Base-by-base conservation (phyloP, 2,113 vertebrate species). In the Pituophis catenifer region DNA sequence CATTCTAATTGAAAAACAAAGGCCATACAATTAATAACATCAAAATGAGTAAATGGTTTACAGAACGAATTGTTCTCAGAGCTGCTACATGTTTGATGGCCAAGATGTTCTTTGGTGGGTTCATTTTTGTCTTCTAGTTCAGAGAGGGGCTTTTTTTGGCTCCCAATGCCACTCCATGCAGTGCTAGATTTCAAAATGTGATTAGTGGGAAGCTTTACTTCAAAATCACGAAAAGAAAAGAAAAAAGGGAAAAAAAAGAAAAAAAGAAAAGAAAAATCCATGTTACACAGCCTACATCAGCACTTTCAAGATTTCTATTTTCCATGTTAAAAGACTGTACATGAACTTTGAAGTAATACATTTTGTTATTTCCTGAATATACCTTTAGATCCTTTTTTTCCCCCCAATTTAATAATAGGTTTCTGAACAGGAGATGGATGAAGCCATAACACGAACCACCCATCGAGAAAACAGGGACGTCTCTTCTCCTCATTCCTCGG, bases 381-480 rank as follows among this genome's bases (percentile, higher is more conserved):
- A 26, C 24, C 21, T 94, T 88, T 92, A 95, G 93, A 90, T 95
- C 33, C 95, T 70, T 94, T 94, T 94, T 94, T 93, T 95, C 96
- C 90, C 91, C 6, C 90, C 90, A 58, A 17, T 90, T 90, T 91
- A 81, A 65, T 95, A 92, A 62, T 90, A 99, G 99, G 98, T 99
- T 94, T 99, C 99, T 0, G 99, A 99, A 94, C 99, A 99, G 96
- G 99, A 99, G 97, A 99, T 99, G 99, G 99, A 99, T 96, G 98
- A 99, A 91, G 97, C 98, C 5, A 99, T 99, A 0, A 96, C 98
- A 48, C 98, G 98, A 93, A 98, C 98, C 86, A 99, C 98, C 54
- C 98, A 98, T 58, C 98, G 98, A 93, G 98, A 99, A 62, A 98
- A 97, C 97, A 98, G 97, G 96, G 98, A 98, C 2, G 93, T 96